phyloP scores from a whole-genome alignment of 2,113 vertebrate genomes.

The Nibea coibor region DNA sequence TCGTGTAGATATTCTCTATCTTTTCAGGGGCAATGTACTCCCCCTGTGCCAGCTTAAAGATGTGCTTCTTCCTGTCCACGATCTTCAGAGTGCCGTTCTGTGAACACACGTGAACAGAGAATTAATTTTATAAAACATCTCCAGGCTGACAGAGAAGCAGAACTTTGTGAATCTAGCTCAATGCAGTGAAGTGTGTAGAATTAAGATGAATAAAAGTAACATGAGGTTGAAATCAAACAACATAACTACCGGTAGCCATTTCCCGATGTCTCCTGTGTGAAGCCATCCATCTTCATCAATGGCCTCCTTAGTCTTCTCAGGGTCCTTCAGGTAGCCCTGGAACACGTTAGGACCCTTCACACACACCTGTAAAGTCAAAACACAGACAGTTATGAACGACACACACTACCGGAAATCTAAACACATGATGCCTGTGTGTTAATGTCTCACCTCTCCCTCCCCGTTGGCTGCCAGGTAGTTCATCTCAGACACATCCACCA shows the following conservation, averaged over 20 bases:
- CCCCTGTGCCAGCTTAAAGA: constrained; percentile 97
- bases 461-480: constrained; percentile 92
- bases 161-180: not conserved
- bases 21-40: constrained; percentile 99
- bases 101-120: not conserved
- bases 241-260: constrained; percentile 92
- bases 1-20: constrained; percentile 93
- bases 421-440: not conserved
- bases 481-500: constrained; percentile 96
- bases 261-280: constrained; percentile 95
- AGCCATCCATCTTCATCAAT: constrained; percentile 94
- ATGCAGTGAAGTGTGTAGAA: not conserved
- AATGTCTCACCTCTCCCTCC: constrained; percentile 91
- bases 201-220: not conserved
- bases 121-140: not conserved
- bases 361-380: constrained; percentile 86
- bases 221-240: not conserved
- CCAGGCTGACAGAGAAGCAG: not conserved
- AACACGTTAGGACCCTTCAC: constrained; percentile 94
- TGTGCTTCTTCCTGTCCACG: constrained; percentile 98
- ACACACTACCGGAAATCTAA: not conserved
- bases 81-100: constrained; percentile 97
- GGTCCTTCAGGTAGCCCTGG: constrained; percentile 92
- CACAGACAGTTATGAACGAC: not conserved
- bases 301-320: constrained; percentile 89